These are phyloP conservation scores for Choloepus hoffmanni DNA, from an alignment of 2,113 vertebrate genomes.

Conservation along the genomic window DNA sequence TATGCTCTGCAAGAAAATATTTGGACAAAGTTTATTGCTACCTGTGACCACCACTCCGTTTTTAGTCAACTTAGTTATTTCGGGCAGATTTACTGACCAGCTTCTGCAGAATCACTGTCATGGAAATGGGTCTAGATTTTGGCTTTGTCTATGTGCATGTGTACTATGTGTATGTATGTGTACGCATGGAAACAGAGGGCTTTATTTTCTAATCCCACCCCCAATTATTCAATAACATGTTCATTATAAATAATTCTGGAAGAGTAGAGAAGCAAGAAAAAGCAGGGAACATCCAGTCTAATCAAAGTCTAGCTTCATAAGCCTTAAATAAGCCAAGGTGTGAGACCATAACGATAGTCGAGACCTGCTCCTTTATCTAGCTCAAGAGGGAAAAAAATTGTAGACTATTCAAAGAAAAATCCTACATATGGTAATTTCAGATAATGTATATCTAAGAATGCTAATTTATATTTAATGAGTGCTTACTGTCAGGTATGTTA, in stretches of 20 bases:
- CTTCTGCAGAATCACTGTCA: neutral
- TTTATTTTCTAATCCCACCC: neutral
- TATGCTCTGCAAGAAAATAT: neutral
- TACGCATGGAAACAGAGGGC: neutral
- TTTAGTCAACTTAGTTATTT: constrained; percentile 19
- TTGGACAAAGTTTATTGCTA: neutral
- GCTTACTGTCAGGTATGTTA: neutral
- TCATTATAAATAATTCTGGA: neutral
- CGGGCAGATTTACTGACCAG: neutral
- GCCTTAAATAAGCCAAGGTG: neutral
- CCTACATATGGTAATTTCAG: neutral
- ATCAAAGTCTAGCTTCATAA: neutral
- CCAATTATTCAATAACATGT: neutral
- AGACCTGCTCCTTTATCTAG: neutral
- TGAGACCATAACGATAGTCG: neutral
- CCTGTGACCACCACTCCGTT: neutral
- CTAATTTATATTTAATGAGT: neutral
- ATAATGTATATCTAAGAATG: neutral
- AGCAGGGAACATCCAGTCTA: neutral
- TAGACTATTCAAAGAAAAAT: neutral
- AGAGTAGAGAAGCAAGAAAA: constrained; percentile 43
- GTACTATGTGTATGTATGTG: neutral
- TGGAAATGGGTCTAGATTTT: neutral
- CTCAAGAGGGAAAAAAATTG: neutral
- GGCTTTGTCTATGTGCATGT: neutral